phyloP scores from a whole-genome alignment of 1,140 invertebrate species.

The Pseudomyrmex dendroicus region DNA sequence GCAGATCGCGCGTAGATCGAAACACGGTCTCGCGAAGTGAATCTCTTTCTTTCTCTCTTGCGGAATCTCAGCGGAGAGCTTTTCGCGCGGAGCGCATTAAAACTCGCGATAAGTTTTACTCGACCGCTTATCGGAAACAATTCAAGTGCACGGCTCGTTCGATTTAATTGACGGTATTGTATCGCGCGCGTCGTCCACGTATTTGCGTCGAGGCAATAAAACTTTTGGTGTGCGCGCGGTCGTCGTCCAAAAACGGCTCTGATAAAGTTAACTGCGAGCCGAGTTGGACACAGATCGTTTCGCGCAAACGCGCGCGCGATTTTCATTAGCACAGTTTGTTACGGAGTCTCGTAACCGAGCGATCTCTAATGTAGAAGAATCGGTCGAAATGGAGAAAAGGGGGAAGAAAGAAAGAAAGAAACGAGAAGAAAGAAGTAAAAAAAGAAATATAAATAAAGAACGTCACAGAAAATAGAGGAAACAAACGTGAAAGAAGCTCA shows the following conservation, averaged over 20 bases:
- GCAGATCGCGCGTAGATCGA: background rate
- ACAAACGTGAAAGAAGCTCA: background rate
- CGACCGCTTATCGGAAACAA: constrained; percentile 28
- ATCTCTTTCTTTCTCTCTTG: background rate
- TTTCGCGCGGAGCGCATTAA: background rate
- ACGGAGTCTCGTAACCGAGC: constrained; percentile 7
- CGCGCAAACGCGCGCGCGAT: constrained; percentile 22
- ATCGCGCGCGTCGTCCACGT: constrained; percentile 1
- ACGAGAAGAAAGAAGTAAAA: background rate
- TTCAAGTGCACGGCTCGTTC: constrained; percentile 18
- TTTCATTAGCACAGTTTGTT: constrained; percentile 29
- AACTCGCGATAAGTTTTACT: constrained; percentile 3
- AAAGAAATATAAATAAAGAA: background rate
- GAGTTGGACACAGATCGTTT: constrained; percentile 14
- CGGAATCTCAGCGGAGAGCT: background rate
- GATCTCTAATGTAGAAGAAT: background rate
- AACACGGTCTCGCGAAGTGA: background rate
- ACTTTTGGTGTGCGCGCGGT: background rate
- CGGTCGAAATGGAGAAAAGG: background rate
- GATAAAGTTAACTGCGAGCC: constrained; percentile 45
- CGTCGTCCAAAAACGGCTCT: constrained; percentile 24
- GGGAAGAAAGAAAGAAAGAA: background rate
- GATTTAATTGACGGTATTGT: constrained; percentile 49
- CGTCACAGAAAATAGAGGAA: background rate
- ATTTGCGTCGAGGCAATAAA: constrained; percentile 39